Conservation (phyloP, 2,797 vertebrate species). For the Meda fulgida region DNA sequence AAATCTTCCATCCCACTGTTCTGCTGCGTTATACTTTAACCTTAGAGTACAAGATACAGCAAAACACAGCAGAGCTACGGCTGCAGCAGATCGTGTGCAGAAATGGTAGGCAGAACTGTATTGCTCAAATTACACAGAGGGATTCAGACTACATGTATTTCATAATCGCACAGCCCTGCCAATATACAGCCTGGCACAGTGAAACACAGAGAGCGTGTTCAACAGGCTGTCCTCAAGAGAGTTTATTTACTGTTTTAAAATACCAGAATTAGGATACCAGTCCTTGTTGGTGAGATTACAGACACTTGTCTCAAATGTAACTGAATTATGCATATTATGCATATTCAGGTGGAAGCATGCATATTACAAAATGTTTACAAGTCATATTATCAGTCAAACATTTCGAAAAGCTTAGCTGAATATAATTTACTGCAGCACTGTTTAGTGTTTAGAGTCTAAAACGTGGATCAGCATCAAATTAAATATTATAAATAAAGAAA, state of each 20-base stretch:
- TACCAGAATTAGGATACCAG: not conserved
- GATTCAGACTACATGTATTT: slow-evolving; percentile 13
- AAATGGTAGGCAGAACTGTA: slow-evolving; percentile 7
- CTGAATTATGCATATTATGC: not conserved
- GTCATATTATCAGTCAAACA: not conserved
- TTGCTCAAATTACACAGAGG: slow-evolving; percentile 1
- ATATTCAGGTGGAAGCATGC: not conserved
- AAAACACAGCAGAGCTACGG: slow-evolving; percentile 3
- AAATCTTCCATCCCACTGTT: not conserved
- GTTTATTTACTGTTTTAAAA: slow-evolving; percentile 1
- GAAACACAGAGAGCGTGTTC: not conserved
- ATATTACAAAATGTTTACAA: not conserved
- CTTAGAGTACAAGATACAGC: not conserved
- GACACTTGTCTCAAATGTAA: not conserved
- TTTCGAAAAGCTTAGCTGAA: not conserved
- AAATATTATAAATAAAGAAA: not conserved
- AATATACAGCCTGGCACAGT: not conserved
- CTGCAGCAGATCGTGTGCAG: slow-evolving; percentile 21
- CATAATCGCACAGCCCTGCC: not conserved
- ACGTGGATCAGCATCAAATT: not conserved
- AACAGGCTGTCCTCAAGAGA: not conserved
- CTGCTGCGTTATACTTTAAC: not conserved
- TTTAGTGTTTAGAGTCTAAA: not conserved
- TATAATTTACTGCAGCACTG: not conserved
- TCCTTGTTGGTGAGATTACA: not conserved